Evolutionary conservation across 2,797 vertebrate species (phyloP).

Genomic region (Anguilla megastoma): DNA sequence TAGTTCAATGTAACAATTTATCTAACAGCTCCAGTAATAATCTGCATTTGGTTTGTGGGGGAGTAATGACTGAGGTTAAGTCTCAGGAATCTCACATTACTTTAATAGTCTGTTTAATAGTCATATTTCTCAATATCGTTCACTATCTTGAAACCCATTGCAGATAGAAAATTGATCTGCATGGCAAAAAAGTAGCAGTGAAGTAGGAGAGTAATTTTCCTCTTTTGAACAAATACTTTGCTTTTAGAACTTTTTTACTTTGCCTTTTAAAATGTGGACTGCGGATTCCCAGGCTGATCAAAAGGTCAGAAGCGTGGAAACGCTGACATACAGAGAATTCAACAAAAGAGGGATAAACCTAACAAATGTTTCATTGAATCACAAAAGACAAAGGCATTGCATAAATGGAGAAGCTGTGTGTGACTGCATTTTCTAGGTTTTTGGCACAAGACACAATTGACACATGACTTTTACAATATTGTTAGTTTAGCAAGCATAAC

Average conservation of each 20-base stretch:
- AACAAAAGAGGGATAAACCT: constrained; percentile 11
- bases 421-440: neutral
- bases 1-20: neutral
- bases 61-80: neutral
- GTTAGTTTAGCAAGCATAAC: neutral
- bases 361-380: neutral
- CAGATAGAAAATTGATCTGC: neutral
- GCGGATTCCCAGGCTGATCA: neutral
- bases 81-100: neutral
- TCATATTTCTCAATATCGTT: neutral
- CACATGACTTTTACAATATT: neutral
- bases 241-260: neutral
- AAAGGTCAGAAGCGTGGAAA: neutral
- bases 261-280: neutral
- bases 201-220: neutral
- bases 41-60: neutral
- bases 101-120: neutral
- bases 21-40: neutral
- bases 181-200: neutral
- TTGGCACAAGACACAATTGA: neutral
- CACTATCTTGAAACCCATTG: neutral
- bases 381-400: neutral
- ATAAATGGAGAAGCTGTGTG: neutral
- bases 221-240: neutral
- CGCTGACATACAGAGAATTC: neutral